phyloP scores from a whole-genome alignment of 2,888 invertebrate species.

The Agriopis leucophaearia region DNA sequence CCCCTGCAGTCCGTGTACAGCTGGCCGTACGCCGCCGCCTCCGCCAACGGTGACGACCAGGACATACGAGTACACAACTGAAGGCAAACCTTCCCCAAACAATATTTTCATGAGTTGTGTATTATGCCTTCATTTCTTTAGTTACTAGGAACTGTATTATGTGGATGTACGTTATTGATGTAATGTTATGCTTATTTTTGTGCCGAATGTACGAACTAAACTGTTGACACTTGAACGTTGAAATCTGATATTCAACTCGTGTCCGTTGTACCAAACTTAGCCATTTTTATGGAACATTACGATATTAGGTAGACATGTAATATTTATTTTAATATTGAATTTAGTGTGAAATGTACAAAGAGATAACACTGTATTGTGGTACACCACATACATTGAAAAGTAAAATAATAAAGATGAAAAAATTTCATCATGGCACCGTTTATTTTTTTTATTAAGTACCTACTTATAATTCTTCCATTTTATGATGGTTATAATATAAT shows the following conservation, averaged over 20 bases:
- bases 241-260: not conserved
- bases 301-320: constrained; percentile 12
- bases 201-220: constrained; percentile 18
- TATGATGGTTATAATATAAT: constrained; percentile 6
- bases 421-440: constrained; percentile 5
- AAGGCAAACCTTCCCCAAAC: constrained; percentile 28
- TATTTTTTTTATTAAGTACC: constrained; percentile 6
- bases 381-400: not conserved
- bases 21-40: constrained; percentile 73
- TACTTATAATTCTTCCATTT: constrained; percentile 14
- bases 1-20: constrained; percentile 94
- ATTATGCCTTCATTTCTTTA: constrained; percentile 34
- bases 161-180: constrained; percentile 20
- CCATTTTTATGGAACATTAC: not conserved
- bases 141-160: constrained; percentile 32
- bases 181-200: constrained; percentile 29
- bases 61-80: constrained; percentile 60
- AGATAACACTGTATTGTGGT: constrained; percentile 1
- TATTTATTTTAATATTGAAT: constrained; percentile 8
- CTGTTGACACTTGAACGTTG: constrained; percentile 11
- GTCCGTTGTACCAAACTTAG: not conserved
- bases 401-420: constrained; percentile 3
- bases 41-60: constrained; percentile 69
- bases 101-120: constrained; percentile 31
- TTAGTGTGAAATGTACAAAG: constrained; percentile 14